These are phyloP conservation scores for Leptonema lineaticorne DNA, from an alignment of 1,140 invertebrate species.

Conservation along the genomic window DNA sequence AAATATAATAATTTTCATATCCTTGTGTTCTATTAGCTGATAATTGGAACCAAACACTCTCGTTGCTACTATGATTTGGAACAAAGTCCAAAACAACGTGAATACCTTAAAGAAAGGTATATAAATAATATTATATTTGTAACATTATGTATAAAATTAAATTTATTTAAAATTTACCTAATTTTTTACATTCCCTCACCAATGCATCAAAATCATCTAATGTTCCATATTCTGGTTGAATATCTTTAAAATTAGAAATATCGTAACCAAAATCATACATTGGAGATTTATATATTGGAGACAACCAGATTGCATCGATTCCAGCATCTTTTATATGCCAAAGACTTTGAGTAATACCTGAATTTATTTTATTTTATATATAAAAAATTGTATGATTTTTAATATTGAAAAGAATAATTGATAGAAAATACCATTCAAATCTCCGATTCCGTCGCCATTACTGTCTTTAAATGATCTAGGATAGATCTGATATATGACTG, in stretches of 20 bases:
- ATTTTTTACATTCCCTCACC: constrained; percentile 47
- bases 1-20: constrained; percentile 71
- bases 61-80: constrained; percentile 70
- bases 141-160: neutral
- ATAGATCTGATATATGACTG: constrained; percentile 72
- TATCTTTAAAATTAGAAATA: constrained; percentile 61
- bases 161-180: constrained; percentile 43
- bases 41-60: constrained; percentile 70
- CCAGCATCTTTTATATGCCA: constrained; percentile 65
- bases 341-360: constrained; percentile 61
- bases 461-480: constrained; percentile 65
- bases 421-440: constrained; percentile 61
- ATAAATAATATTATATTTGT: neutral
- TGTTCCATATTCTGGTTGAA: constrained; percentile 61
- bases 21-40: constrained; percentile 59
- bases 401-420: neutral
- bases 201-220: constrained; percentile 64
- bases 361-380: too few relatives aligned
- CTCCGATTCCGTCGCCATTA: constrained; percentile 62
- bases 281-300: constrained; percentile 62
- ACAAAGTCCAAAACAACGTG: constrained; percentile 67
- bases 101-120: constrained; percentile 49
- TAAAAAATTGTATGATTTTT: too few relatives aligned
- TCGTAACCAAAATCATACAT: constrained; percentile 70
- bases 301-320: constrained; percentile 65